These are phyloP conservation scores for Lepus timidus DNA, from an alignment of 2,113 vertebrate genomes.

Conservation along the genomic window DNA sequence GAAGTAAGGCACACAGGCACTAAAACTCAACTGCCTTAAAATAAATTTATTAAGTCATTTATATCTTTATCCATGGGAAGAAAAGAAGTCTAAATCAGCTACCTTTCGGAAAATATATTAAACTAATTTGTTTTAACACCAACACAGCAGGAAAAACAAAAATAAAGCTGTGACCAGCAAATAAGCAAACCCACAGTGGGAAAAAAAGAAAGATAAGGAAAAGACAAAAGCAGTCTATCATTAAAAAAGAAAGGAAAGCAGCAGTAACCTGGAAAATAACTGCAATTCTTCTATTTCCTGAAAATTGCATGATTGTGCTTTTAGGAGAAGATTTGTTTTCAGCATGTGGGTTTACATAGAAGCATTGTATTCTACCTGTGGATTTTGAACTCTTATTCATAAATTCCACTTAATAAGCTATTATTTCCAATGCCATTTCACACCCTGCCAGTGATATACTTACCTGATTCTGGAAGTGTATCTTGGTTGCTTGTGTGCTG, in stretches of 20 bases:
- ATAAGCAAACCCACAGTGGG: neutral
- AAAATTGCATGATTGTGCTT: neutral
- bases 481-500: neutral
- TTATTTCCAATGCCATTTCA: neutral
- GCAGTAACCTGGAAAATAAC: neutral
- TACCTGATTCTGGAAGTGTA: neutral
- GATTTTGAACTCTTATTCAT: neutral
- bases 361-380: neutral
- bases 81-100: constrained; percentile 82
- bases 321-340: constrained; percentile 37
- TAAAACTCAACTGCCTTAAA: constrained; percentile 83
- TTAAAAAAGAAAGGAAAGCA: neutral
- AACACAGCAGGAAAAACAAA: constrained; percentile 82
- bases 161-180: constrained; percentile 73
- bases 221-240: neutral
- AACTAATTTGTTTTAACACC: constrained; percentile 86
- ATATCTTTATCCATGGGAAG: constrained; percentile 76
- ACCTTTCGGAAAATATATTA: constrained; percentile 84
- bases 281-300: neutral
- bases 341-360: neutral
- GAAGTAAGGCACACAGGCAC: constrained; percentile 71
- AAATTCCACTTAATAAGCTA: neutral
- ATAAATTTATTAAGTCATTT: constrained; percentile 81
- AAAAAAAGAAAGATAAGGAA: neutral
- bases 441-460: neutral